Base-by-base conservation (phyloP, 2,888 invertebrate species). In the Lasius platythorax region DNA sequence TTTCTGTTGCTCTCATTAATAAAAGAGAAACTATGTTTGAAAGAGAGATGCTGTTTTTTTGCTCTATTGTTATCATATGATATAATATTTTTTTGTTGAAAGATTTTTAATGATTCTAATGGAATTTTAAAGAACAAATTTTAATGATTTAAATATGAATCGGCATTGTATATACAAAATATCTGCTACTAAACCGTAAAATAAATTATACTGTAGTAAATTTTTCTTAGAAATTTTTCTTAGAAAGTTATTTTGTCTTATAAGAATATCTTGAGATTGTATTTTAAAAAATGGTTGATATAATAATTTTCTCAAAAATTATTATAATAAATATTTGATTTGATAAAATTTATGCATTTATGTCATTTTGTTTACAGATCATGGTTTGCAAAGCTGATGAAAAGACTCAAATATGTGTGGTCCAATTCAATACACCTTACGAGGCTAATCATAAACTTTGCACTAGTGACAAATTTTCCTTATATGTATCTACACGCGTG, bases 311-410 rank as follows among this genome's bases (percentile, higher is more conserved):
- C 0, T 5, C 4, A 4, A 5, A 18, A 63, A 33, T 75, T 46
- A 1, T 18, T 64, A 6, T 64, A 33, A 33, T 64, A 76, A 66
- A 53, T 30, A 28, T 53, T n/a, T 37, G 30, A 53, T 75, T 68
- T 0, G 5, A 43, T 81, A 88, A 95, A 94, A 94, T 93, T 68
- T 58, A 46, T 78, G 9, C 3, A 4, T 46, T 53, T 66, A 46
- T 46, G 18, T 18, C n/a, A 12, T 61, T 83, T 86, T 72, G 89
- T 75, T 93, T 94, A 72, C 92, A 95, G 95, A 95, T 94, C 91
- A 96, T 96, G 96, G 95, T 96, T 93, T 95, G 95, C 92, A 94
- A 94, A 86, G 93, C 94, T 84, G 94, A 94, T 89, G 95, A 95
- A 89, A 93, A 92, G 86, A 91, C 91, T 75, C 90, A 93, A 85